Conservation (phyloP, 37 sponge, comb jelly and placozoan genomes). For the Mnemiopsis leidyi region DNA sequence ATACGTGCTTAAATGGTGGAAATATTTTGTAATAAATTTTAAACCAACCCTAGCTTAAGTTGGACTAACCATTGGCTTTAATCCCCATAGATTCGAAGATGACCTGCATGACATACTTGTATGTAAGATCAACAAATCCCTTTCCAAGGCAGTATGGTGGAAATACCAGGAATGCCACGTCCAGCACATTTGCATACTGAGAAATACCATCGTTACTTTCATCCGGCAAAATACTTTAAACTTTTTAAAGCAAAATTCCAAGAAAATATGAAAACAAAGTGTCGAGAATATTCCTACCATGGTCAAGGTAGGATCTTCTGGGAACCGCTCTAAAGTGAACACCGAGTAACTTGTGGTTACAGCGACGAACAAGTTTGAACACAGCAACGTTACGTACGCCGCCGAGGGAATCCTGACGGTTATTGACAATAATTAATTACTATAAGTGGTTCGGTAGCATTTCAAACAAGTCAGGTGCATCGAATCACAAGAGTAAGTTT, state of each 20-base stretch:
- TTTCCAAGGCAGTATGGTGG: slow-evolving; percentile 61
- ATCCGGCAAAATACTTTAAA: too few species aligned
- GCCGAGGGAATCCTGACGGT: slow-evolving; percentile 57
- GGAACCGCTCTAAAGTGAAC: slow-evolving; percentile 36
- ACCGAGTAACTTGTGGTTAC: slow-evolving; percentile 59
- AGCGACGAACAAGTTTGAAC: slow-evolving; percentile 36
- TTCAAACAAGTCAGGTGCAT: too few species aligned
- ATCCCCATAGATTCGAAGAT: slow-evolving; percentile 50
- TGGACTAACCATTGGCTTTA: not conserved
- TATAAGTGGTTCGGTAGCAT: too few species aligned
- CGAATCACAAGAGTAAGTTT: too few species aligned
- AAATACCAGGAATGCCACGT: slow-evolving; percentile 39
- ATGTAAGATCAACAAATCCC: slow-evolving; percentile 38
- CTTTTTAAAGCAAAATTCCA: too few species aligned
- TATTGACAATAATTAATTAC: too few species aligned
- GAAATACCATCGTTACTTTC: too few species aligned
- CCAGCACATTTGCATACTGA: slow-evolving; percentile 9
- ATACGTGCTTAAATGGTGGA: too few species aligned
- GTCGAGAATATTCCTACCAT: not conserved
- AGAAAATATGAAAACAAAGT: too few species aligned
- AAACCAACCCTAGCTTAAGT: too few species aligned
- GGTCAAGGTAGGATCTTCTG: not conserved
- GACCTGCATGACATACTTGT: not conserved
- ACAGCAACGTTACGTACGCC: slow-evolving; percentile 50
- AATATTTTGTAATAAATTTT: too few species aligned